phyloP scores from a whole-genome alignment of 2,888 invertebrate genomes.

The Yponomeuta evonymella region DNA sequence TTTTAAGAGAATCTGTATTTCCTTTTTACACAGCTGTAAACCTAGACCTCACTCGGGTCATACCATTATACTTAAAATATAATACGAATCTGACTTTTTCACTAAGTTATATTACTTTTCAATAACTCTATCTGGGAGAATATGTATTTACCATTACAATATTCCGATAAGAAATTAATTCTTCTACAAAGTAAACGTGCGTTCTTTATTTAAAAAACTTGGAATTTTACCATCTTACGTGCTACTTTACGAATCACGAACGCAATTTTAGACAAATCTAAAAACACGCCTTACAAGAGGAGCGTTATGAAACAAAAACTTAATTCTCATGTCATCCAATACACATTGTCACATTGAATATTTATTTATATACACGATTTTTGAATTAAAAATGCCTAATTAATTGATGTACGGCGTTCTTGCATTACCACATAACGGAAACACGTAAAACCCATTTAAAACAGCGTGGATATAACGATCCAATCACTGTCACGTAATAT shows the following conservation, averaged over 20 bases:
- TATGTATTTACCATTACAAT: slow-evolving; percentile 34
- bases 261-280: slow-evolving; percentile 24
- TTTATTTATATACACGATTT: slow-evolving; percentile 16
- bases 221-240: slow-evolving; percentile 51
- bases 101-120: slow-evolving; percentile 49
- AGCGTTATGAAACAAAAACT: slow-evolving; percentile 28
- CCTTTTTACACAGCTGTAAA: slow-evolving; percentile 66
- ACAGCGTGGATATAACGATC: slow-evolving; percentile 19
- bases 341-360: slow-evolving; percentile 5
- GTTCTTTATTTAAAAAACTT: slow-evolving; percentile 44
- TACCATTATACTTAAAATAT: slow-evolving; percentile 64
- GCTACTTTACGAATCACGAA: slow-evolving; percentile 13
- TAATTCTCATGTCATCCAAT: slow-evolving; percentile 3
- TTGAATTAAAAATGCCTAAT: slow-evolving; percentile 16
- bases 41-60: slow-evolving; percentile 55
- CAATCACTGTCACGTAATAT: slow-evolving; percentile 13
- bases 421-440: slow-evolving; percentile 16
- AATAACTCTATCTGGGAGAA: slow-evolving; percentile 61
- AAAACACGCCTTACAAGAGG: slow-evolving; percentile 28
- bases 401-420: slow-evolving; percentile 11
- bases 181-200: slow-evolving; percentile 49
- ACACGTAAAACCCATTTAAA: slow-evolving; percentile 13
- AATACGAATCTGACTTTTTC: slow-evolving; percentile 71
- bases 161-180: slow-evolving; percentile 18
- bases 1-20: slow-evolving; percentile 62